phyloP scores from a whole-genome alignment of 35 echinoderm and acorn worm genomes.

The Ophioderma brevispina region DNA sequence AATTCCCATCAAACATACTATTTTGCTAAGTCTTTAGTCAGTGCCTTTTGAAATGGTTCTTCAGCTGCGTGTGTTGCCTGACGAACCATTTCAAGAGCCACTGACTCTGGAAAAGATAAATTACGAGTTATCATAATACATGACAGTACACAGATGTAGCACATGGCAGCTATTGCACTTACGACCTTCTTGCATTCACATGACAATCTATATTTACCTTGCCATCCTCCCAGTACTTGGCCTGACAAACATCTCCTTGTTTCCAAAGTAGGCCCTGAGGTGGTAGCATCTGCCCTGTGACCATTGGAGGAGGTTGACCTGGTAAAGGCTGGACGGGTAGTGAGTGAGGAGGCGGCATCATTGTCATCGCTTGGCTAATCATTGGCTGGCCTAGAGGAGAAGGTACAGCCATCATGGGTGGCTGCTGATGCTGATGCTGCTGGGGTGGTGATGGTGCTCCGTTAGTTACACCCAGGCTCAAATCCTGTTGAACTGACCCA shows the following conservation, averaged over 20 bases:
- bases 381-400: neutral
- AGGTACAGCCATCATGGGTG: neutral
- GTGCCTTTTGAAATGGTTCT: too few species aligned
- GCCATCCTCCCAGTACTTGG: constrained; percentile 94
- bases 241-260: constrained; percentile 68
- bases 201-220: too few species aligned
- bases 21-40: too few species aligned
- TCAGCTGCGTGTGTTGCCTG: too few species aligned
- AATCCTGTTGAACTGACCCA: neutral
- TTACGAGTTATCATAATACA: too few species aligned
- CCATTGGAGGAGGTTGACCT: neutral
- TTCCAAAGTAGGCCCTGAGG: constrained; percentile 25
- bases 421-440: constrained; percentile 20
- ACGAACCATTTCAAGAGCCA: too few species aligned
- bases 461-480: neutral
- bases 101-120: too few species aligned
- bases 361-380: neutral
- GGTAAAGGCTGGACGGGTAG: neutral
- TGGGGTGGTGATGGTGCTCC: neutral
- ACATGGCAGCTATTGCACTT: too few species aligned
- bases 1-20: too few species aligned
- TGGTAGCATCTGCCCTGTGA: neutral
- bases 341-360: neutral
- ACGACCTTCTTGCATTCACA: too few species aligned
- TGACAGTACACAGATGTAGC: too few species aligned